A percentile compares a stretch with the other conserved stretches of the same genome.
These are phyloP conservation scores for Nemapogon koenigi DNA, from an alignment of 2,888 invertebrate species.

Conservation along the genomic window DNA sequence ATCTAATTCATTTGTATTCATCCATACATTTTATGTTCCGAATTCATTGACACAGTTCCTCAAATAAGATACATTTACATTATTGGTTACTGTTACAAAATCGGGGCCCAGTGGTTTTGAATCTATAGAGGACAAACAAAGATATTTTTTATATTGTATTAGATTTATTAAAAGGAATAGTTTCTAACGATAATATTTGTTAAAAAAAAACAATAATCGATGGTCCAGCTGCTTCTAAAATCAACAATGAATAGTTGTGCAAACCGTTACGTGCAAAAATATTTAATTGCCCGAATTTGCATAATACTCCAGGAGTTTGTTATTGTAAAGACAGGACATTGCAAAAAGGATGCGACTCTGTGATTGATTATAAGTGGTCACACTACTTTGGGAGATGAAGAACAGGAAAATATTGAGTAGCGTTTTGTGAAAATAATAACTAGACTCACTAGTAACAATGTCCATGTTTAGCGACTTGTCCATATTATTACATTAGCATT, in stretches of 20 bases:
- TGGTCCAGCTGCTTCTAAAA: conserved; percentile 33
- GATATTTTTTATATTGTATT: too few relatives aligned
- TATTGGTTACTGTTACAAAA: too few relatives aligned
- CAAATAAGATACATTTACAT: too few relatives aligned
- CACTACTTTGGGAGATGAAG: conserved; percentile 18
- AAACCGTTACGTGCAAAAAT: conserved; percentile 40
- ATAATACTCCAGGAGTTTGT: conserved; percentile 29
- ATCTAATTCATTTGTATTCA: too few relatives aligned
- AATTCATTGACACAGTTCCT: too few relatives aligned
- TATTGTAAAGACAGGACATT: conserved; percentile 18
- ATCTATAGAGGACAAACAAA: too few relatives aligned
- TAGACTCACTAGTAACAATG: neutral
- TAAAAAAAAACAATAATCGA: too few relatives aligned
- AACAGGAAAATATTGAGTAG: conserved; percentile 8
- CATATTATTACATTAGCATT: too few relatives aligned
- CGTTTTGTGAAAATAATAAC: neutral
- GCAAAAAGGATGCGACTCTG: conserved; percentile 17
- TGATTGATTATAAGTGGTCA: conserved; percentile 40
- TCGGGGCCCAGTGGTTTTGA: too few relatives aligned
- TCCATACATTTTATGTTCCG: too few relatives aligned
- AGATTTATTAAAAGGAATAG: too few relatives aligned
- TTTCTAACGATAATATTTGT: too few relatives aligned
- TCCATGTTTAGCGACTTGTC: neutral
- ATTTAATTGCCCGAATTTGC: conserved; percentile 52
- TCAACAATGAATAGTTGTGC: conserved; percentile 33